Conservation (phyloP, 2,797 vertebrate genomes). For the Peromyscus aztecus region DNA sequence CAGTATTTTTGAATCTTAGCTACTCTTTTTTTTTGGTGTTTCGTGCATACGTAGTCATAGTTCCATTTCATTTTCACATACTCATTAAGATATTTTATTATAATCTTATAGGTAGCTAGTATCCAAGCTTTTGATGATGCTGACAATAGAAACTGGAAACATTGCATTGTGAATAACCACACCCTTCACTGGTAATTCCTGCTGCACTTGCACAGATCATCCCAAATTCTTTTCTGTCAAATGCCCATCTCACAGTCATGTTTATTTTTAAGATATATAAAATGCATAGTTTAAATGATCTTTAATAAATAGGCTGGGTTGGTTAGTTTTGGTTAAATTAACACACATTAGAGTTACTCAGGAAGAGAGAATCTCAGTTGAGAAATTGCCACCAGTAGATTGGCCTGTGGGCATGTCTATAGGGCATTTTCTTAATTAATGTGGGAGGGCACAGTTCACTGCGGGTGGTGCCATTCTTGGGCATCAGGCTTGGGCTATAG, state of each 20-base stretch:
- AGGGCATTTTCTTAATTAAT: background rate
- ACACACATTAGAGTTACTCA: background rate
- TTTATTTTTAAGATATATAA: background rate
- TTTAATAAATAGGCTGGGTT: background rate
- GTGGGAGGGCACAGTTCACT: background rate
- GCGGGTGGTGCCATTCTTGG: background rate
- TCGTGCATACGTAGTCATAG: background rate
- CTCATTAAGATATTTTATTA: constrained; percentile 12
- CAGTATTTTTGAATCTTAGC: background rate
- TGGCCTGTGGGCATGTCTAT: background rate
- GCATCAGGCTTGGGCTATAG: background rate
- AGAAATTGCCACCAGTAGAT: background rate
- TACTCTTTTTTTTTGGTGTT: background rate
- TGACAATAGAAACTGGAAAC: constrained; percentile 31
- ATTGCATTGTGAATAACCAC: background rate
- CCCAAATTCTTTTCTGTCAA: constrained; percentile 3
- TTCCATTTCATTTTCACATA: constrained; percentile 6
- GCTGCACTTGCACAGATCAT: background rate
- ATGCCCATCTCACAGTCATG: background rate
- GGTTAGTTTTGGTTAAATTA: background rate
- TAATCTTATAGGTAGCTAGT: background rate
- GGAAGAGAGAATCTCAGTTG: background rate
- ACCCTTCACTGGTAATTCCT: background rate
- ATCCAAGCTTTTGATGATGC: background rate
- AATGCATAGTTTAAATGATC: background rate